Conservation (phyloP, 2,113 vertebrate species). For the Aptenodytes forsteri region DNA sequence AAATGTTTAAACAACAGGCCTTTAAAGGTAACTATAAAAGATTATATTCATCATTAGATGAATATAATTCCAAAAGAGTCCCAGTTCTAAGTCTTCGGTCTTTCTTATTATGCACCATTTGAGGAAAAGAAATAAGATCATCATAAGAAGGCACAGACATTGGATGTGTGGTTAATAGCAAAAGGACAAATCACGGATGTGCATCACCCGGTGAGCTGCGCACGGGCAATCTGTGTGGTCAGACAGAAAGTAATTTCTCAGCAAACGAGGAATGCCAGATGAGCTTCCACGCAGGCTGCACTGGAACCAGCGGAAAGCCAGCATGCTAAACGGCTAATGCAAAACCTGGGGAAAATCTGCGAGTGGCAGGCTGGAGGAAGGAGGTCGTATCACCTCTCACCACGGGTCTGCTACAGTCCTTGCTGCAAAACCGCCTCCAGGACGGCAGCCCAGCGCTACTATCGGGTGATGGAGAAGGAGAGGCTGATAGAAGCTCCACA, state of each 20-base stretch:
- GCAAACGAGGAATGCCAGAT: fast-evolving
- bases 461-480: neutral
- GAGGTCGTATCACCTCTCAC: neutral
- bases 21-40: neutral
- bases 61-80: neutral
- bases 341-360: neutral
- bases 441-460: neutral
- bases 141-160: neutral
- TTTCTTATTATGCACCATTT: neutral
- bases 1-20: neutral
- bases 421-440: neutral
- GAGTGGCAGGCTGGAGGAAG: neutral
- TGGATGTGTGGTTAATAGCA: neutral
- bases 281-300: neutral
- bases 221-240: fast-evolving
- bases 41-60: neutral
- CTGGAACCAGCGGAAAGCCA: neutral
- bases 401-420: fast-evolving
- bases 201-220: neutral
- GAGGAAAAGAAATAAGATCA: neutral
- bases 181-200: neutral
- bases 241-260: neutral
- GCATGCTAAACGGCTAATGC: fast-evolving
- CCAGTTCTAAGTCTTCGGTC: neutral
- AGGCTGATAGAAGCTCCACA: neutral